phyloP scores from a whole-genome alignment of 2,888 invertebrate species.

The Cantharis lateralis region DNA sequence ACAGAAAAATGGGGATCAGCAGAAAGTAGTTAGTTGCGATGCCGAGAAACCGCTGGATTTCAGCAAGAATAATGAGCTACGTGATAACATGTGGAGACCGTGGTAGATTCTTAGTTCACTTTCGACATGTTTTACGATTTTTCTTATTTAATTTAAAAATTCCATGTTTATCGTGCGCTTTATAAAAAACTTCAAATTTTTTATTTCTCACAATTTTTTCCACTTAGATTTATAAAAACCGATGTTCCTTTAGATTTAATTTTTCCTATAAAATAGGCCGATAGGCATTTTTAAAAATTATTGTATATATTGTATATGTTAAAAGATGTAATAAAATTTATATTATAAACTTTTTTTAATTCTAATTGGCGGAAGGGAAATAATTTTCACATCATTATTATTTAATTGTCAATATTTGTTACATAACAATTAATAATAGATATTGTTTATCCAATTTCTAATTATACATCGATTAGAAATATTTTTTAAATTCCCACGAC shows the following conservation, averaged over 20 bases:
- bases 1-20: slow-evolving; percentile 34
- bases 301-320: slow-evolving; percentile 1
- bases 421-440: background rate
- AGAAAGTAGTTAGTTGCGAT: slow-evolving; percentile 36
- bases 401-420: background rate
- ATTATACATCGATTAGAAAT: too few species aligned
- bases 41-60: slow-evolving; percentile 59
- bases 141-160: slow-evolving; percentile 2
- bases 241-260: slow-evolving; percentile 7
- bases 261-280: background rate
- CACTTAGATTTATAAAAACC: background rate
- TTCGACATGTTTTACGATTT: slow-evolving; percentile 12
- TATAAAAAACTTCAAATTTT: background rate
- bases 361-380: background rate
- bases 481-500: too few species aligned
- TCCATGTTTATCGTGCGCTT: background rate
- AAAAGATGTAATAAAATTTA: background rate
- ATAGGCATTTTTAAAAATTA: background rate
- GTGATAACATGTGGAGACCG: slow-evolving; percentile 61
- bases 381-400: background rate
- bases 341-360: background rate
- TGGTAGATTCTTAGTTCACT: slow-evolving; percentile 50
- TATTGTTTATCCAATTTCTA: too few species aligned
- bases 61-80: slow-evolving; percentile 55
- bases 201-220: background rate